A percentile compares a stretch with the other conserved stretches of the same genome.
These are phyloP conservation scores for Bombyx huttoni DNA, from an alignment of 2,888 invertebrate species.

Conservation along the genomic window DNA sequence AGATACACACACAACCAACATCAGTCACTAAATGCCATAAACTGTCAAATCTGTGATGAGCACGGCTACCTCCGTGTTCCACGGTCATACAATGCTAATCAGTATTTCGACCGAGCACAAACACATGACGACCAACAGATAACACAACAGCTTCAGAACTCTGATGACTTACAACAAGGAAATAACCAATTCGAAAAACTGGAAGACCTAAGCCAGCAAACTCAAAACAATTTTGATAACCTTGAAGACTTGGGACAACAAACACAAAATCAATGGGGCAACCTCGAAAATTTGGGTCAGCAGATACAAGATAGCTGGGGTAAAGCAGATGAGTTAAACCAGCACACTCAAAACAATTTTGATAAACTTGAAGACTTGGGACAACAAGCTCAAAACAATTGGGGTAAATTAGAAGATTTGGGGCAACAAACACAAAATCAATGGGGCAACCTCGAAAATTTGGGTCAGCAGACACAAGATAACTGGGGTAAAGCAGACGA, in stretches of 20 bases:
- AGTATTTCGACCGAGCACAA: constrained; percentile 10
- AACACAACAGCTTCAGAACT: constrained; percentile 1
- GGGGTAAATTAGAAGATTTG: constrained; percentile 19
- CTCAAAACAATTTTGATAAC: constrained; percentile 16
- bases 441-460: constrained; percentile 17
- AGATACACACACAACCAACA: constrained; percentile 20
- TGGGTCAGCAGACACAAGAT: constrained; percentile 20
- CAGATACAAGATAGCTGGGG: constrained; percentile 20
- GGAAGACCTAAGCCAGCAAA: constrained; percentile 23
- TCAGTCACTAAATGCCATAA: constrained; percentile 14
- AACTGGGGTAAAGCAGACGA: constrained; percentile 11
- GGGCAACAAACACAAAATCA: constrained; percentile 22
- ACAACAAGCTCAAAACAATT: constrained; percentile 16
- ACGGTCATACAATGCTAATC: constrained; percentile 30
- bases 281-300: constrained; percentile 26
- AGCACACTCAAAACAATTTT: constrained; percentile 23
- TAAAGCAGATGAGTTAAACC: constrained; percentile 20
- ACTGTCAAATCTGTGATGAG: constrained; percentile 33
- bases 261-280: constrained; percentile 18
- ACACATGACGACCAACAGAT: constrained; percentile 1
- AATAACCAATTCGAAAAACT: constrained; percentile 7
- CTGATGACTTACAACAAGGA: constrained; percentile 5
- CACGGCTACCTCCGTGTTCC: constrained; percentile 36
- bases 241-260: constrained; percentile 17
- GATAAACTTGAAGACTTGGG: constrained; percentile 18